Evolutionary conservation across 2,888 invertebrate species (phyloP).

Genomic region (Callinectes sapidus): DNA sequence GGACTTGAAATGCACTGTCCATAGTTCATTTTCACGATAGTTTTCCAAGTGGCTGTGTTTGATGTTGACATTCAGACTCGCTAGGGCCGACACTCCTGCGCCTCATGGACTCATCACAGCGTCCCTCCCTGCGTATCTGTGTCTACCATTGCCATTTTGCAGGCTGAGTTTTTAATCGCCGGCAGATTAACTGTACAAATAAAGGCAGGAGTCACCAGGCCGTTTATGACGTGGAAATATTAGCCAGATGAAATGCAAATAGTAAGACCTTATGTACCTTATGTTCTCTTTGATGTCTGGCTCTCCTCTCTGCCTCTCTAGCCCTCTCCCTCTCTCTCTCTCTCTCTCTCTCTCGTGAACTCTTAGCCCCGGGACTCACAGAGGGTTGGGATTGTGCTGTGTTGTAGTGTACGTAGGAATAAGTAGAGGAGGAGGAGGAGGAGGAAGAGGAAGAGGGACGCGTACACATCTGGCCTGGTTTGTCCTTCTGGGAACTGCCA

Average conservation of each 20-base stretch:
- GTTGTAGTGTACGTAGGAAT: too few relatives aligned
- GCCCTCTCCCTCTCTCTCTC: not conserved
- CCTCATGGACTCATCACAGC: not conserved
- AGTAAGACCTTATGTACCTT: conserved; percentile 16
- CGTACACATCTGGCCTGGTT: not conserved
- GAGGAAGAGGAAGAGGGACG: not conserved
- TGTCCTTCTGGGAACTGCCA: conserved; percentile 22
- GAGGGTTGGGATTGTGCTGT: not conserved
- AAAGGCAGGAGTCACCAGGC: not conserved
- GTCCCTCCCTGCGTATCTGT: not conserved
- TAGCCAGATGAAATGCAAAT: conserved; percentile 33
- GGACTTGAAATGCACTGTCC: not conserved
- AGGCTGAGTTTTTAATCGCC: not conserved
- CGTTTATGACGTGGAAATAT: conserved; percentile 28
- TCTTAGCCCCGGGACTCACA: not conserved
- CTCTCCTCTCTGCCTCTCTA: not conserved
- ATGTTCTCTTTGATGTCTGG: not conserved
- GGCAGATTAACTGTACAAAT: conserved; percentile 10
- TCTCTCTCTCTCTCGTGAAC: not conserved
- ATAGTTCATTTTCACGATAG: not conserved
- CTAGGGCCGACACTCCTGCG: not conserved
- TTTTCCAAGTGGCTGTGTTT: not conserved
- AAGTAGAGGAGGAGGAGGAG: not conserved
- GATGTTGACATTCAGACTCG: not conserved
- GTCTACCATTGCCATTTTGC: not conserved